Evolutionary conservation across 2,113 vertebrate genomes (phyloP).

Genomic region (Podiceps cristatus): DNA sequence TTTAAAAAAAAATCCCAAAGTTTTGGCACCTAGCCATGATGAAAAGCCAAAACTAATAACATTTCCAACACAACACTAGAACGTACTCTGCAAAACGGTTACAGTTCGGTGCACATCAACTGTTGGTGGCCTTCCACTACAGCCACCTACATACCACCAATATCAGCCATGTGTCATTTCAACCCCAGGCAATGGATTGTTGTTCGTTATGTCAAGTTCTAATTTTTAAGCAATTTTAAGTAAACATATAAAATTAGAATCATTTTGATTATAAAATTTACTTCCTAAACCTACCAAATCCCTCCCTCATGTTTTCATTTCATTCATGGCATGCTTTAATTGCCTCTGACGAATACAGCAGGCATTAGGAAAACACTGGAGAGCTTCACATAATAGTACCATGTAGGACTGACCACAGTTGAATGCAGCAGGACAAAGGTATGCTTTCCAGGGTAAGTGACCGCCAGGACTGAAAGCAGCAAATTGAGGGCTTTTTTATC

Average conservation of each 20-base stretch:
- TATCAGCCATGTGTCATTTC: neutral
- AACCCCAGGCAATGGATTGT: neutral
- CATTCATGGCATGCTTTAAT: neutral
- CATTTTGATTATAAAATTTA: neutral
- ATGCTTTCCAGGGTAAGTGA: neutral
- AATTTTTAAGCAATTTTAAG: neutral
- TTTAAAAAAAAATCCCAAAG: neutral
- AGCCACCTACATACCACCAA: neutral
- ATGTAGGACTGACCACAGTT: neutral
- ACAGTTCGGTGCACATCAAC: neutral
- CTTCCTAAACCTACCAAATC: neutral
- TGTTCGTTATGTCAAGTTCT: neutral
- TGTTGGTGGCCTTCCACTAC: neutral
- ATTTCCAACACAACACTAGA: neutral
- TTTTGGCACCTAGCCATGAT: neutral
- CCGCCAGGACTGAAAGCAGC: neutral
- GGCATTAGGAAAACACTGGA: neutral
- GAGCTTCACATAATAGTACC: neutral
- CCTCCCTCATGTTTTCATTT: neutral
- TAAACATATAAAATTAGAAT: neutral
- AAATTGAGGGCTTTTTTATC: neutral
- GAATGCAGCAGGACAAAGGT: neutral
- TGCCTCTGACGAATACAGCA: neutral
- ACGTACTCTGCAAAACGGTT: neutral
- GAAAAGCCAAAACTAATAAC: constrained; percentile 2